Evolutionary conservation across 2,888 invertebrate genomes (phyloP).

Genomic region (Globia sparganii): DNA sequence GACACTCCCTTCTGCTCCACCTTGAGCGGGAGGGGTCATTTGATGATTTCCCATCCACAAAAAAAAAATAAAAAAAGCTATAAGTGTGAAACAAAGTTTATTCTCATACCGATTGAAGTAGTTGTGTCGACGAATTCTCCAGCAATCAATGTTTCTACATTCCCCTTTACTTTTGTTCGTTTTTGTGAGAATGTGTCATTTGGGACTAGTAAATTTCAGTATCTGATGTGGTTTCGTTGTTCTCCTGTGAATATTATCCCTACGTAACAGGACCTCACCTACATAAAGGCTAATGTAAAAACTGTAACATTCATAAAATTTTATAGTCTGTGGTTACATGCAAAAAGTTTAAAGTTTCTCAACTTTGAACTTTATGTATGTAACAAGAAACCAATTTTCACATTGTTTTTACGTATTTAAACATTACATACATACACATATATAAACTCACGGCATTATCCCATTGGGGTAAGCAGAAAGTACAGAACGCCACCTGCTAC

Average conservation of each 20-base stretch:
- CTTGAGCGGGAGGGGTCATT: too few species aligned
- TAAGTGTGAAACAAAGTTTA: neutral
- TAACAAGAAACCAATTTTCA: neutral
- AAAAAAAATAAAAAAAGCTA: too few species aligned
- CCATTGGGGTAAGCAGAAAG: neutral
- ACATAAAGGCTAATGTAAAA: conserved; percentile 17
- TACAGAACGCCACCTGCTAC: neutral
- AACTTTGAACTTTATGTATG: neutral
- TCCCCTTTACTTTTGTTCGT: conserved; percentile 10
- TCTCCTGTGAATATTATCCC: conserved; percentile 39
- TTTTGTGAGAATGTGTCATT: conserved; percentile 21
- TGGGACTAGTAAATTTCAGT: conserved; percentile 37
- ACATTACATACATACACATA: too few species aligned
- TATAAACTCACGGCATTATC: too few species aligned
- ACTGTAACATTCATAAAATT: neutral
- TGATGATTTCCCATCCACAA: too few species aligned
- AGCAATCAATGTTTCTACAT: conserved; percentile 34
- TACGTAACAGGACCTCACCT: conserved; percentile 12
- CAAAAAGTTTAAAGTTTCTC: neutral
- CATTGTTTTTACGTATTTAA: neutral
- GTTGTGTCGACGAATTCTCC: conserved; percentile 10
- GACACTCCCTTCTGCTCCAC: too few species aligned
- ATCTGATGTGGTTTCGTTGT: conserved; percentile 38
- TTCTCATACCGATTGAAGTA: conserved; percentile 1
- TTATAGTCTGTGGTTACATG: neutral